A percentile compares a stretch with the other conserved stretches of the same genome.
These are phyloP conservation scores for Zophobas morio DNA, from an alignment of 1,140 invertebrate genomes.

Conservation along the genomic window DNA sequence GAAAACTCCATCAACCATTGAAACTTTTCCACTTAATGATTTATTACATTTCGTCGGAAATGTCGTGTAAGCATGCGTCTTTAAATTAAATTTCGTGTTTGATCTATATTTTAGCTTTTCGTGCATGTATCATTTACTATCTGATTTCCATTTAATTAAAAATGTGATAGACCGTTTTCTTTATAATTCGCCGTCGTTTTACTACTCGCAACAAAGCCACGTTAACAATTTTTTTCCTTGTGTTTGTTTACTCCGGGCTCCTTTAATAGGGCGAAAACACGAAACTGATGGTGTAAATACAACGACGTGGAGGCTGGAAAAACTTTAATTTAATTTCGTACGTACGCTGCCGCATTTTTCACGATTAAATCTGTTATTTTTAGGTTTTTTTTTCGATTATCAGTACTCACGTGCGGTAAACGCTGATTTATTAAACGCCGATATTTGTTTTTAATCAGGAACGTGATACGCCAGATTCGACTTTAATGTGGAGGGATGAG, in stretches of 20 bases:
- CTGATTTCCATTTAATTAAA: slow-evolving; percentile 28
- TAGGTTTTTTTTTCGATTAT: background rate
- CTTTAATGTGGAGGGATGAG: slow-evolving; percentile 6
- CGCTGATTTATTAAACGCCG: background rate
- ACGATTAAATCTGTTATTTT: slow-evolving; percentile 3
- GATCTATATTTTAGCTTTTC: slow-evolving; percentile 32
- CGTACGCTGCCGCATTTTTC: background rate
- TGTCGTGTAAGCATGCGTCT: slow-evolving; percentile 36
- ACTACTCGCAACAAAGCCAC: background rate
- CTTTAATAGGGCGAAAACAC: slow-evolving; percentile 19
- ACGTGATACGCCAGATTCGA: background rate
- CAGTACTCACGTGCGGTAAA: background rate
- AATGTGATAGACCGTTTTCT: background rate
- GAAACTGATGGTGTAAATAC: background rate
- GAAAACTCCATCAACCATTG: background rate
- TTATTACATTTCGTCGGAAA: slow-evolving; percentile 23
- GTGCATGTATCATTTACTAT: slow-evolving; percentile 21
- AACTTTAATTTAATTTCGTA: slow-evolving; percentile 7
- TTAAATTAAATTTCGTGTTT: slow-evolving; percentile 34
- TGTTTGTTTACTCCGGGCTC: slow-evolving; percentile 1
- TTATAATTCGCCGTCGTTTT: background rate
- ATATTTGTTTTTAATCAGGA: background rate
- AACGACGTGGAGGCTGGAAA: background rate
- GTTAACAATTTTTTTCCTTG: slow-evolving; percentile 11
- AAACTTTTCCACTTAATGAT: slow-evolving; percentile 10